Evolutionary conservation across 2,888 invertebrate genomes (phyloP), one percentile per base, ranked within the genome.

Genomic region (Buathra laborator): DNA sequence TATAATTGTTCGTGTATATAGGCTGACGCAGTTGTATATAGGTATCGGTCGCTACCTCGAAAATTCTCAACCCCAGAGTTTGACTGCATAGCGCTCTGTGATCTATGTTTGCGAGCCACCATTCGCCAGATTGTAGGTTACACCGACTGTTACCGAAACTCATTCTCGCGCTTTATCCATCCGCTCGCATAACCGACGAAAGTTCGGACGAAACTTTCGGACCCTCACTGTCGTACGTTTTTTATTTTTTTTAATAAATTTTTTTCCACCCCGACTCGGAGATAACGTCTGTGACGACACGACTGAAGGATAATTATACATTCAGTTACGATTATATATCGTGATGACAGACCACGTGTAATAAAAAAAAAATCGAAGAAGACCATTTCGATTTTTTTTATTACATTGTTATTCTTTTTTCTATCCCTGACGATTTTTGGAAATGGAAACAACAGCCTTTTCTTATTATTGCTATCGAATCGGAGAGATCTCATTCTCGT

Each of bases 261-360:
- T 44, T 44, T 44, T 44, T 44, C 44, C 12, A 48, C 56, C 37
- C 59, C 66, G 67, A 78, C 48, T 62, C 67, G 19, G 62, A 48
- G 51, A 53, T 48, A 62, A 64, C 53, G 64, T 32, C 81, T 64
- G 70, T 14, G 32, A 37, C 62, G 68, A 62, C 51, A 64, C 43
- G 78, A 43, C 64, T 7, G 12, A 62, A 14, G 46, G 3, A 12
- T 16, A 51, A 43, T 70, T 76, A 10, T 7, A n/a, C n/a, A 70
- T 70, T 19, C 16, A 9, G 19, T 9, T 9, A 10, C 19, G 19
- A 24, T 16, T 53, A 10, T 19, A 51, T 16, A 10, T 16, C 16
- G 6, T 9, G 3, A 51, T n/a, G 51, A 29, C 14, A 16, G 14
- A 16, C 32, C 14, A 71, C 32, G 16, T 29, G 14, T 48, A 24